Evolutionary conservation across 2,797 vertebrate species (phyloP), one percentile per base, ranked within the genome.

Genomic region (Spheniscus humboldti): DNA sequence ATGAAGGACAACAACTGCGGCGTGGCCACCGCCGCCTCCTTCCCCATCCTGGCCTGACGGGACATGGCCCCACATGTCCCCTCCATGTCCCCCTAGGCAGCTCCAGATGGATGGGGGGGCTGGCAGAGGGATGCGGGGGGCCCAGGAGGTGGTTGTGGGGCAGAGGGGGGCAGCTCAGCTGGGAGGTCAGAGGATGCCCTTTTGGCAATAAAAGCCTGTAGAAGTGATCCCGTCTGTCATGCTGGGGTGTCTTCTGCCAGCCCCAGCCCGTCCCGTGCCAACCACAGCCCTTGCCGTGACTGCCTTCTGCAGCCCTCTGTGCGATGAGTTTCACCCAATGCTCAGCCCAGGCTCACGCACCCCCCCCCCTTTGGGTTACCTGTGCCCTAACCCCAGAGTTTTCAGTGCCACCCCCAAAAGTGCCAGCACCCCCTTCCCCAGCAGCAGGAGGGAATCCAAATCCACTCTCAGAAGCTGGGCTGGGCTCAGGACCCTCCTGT

Each of bases 1-100:
- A 98, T 98, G 98, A 98, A 98, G 85, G 98, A 98, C 56, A 99
- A 98, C 96, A 98, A 98, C 97, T 99, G 98, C 7, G 98, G 98
- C 0, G 98, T 99, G 64, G 47, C 98, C 60, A 98, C 98, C 1
- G 98, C 98, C 0, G 98, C 99, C 43, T 98, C 98, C 11, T 98
- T 98, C 30, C 98, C 98, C 27, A 98, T 98, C 3, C 86, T 99
- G 86, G 96, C 94, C 10, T 98, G 98, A 97, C 18, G 39, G 31
- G 35, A 41, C 39, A 14, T 1, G 1, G 41, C 24, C 62, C n/a
- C 14, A 5, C 2, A 1, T 3, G 18, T 45, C 50, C 75, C 37
- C 41, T 28, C 59, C 4, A 0, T 2, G 33, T 43, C 25, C n/a
- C 45, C 35, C 18, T 4, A 18, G 33, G 55, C 27, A 23, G 24